Percentiles rank a stretch among this genome's conserved stretches.
Evolutionary conservation across 2,113 vertebrate genomes (phyloP).

Genomic region (Chiloscyllium plagiosum): DNA sequence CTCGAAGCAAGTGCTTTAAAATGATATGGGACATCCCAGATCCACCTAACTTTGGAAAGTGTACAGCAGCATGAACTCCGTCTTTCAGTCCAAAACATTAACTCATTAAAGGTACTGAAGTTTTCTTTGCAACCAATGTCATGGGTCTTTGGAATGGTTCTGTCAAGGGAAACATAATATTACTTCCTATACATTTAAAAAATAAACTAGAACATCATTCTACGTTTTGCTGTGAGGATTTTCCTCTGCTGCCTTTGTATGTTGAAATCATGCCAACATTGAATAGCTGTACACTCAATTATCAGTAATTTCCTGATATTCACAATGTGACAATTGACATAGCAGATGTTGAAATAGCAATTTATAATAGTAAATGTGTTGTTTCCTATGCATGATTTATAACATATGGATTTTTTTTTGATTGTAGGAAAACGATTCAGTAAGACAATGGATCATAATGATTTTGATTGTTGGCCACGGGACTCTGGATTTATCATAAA

Average conservation of each 20-base stretch:
- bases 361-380: not conserved
- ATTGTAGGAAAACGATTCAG: constrained; percentile 42
- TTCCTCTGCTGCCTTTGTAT: not conserved
- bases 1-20: no score
- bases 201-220: not conserved
- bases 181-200: not conserved
- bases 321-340: not conserved
- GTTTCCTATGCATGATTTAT: not conserved
- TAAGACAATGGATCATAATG: constrained; percentile 24
- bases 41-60: no score
- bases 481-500: constrained; percentile 47
- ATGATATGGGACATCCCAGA: no score
- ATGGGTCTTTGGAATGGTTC: not conserved
- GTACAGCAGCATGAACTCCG: no score
- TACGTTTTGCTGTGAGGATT: not conserved
- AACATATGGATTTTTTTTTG: not conserved
- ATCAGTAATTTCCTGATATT: not conserved
- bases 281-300: not conserved
- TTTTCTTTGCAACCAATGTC: not conserved
- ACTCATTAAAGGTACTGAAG: not conserved
- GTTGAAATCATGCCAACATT: not conserved
- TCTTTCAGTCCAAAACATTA: not conserved
- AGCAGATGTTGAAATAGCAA: not conserved
- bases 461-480: constrained; percentile 4
- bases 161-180: not conserved